These are phyloP conservation scores for Acheta domesticus DNA, from an alignment of 2,888 invertebrate species.

Conservation along the genomic window DNA sequence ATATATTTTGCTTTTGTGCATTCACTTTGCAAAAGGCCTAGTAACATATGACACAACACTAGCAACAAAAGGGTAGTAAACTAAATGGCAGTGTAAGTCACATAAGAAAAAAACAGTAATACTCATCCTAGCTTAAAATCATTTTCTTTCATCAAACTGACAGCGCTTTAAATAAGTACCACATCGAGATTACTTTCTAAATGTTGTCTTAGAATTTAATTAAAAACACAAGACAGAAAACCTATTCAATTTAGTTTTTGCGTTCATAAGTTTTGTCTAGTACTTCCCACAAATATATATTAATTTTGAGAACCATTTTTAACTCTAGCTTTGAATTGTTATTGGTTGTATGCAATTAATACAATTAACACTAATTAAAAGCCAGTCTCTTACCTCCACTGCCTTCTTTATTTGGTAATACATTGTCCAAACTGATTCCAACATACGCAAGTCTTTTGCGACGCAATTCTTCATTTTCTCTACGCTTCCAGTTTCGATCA, in stretches of 20 bases:
- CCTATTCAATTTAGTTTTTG: no score
- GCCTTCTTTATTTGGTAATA: constrained; percentile 52
- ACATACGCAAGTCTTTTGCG: constrained; percentile 71
- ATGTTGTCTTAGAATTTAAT: background rate
- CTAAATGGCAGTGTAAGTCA: background rate
- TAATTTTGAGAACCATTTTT: background rate
- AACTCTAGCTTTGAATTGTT: no score
- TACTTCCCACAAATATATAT: background rate
- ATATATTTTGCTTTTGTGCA: background rate
- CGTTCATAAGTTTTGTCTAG: no score
- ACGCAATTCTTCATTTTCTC: constrained; percentile 63
- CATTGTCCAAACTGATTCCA: constrained; percentile 70
- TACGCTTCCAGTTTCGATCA: constrained; percentile 67
- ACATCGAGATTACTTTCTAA: no score
- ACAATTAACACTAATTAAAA: constrained; percentile 23
- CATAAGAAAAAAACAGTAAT: no score
- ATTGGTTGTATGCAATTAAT: background rate
- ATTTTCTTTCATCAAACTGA: no score
- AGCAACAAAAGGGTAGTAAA: background rate
- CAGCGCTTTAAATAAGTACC: no score
- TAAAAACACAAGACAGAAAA: background rate
- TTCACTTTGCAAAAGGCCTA: background rate
- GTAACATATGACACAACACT: no score
- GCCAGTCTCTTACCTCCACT: constrained; percentile 37
- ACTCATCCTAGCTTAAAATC: no score